These are phyloP conservation scores for Laticauda laticaudata DNA, from an alignment of 2,113 vertebrate species.

Conservation along the genomic window DNA sequence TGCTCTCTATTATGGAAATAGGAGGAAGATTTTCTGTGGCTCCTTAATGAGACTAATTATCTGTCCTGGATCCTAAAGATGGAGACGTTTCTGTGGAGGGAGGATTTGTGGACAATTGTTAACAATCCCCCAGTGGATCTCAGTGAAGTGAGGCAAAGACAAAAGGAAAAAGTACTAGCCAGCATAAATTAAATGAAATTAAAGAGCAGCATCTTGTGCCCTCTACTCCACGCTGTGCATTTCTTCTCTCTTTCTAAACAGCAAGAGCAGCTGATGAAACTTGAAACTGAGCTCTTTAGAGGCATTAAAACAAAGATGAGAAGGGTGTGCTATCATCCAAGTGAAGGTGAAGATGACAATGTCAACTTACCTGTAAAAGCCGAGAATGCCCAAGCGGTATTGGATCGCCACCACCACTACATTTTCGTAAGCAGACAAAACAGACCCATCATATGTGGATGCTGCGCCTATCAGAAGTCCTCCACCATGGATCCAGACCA, in stretches of 20 bases:
- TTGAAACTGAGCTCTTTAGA: neutral
- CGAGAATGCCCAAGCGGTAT: slow-evolving; percentile 53
- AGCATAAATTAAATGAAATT: neutral
- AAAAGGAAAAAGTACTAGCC: no score
- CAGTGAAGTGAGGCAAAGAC: no score
- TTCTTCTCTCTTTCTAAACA: neutral
- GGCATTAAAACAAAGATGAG: neutral
- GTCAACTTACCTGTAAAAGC: slow-evolving; percentile 55
- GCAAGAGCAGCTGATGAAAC: neutral
- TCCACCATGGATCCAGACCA: slow-evolving; percentile 61
- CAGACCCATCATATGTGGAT: slow-evolving; percentile 49
- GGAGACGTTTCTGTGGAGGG: no score
- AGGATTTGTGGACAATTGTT: no score
- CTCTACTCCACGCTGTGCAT: neutral
- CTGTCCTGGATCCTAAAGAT: no score
- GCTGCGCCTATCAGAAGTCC: slow-evolving; percentile 23
- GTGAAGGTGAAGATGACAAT: neutral
- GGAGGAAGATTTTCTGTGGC: no score
- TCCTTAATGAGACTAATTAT: no score
- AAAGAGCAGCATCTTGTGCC: neutral
- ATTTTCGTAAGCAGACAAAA: slow-evolving; percentile 27
- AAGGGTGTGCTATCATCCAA: neutral
- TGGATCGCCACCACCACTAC: slow-evolving; percentile 54
- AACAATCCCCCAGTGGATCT: no score
- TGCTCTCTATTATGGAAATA: no score